Percentiles rank a stretch among this genome's conserved stretches.
These are phyloP conservation scores for Omphaloscelis lunosa DNA, from an alignment of 2,888 invertebrate species.

Conservation along the genomic window DNA sequence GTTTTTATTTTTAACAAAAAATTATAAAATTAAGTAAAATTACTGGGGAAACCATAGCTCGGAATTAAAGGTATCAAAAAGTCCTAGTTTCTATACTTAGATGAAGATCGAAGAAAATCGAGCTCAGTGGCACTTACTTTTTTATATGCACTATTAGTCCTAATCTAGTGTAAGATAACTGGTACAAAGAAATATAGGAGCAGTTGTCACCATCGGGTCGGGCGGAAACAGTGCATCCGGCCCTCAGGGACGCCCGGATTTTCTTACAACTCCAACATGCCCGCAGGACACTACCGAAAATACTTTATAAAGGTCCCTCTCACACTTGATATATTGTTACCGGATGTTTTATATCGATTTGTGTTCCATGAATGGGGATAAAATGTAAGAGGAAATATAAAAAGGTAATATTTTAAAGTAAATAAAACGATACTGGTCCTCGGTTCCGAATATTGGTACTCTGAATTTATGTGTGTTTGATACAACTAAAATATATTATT, in stretches of 20 bases:
- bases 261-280: conserved; percentile 78
- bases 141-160: conserved; percentile 31
- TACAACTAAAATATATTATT: conserved; percentile 58
- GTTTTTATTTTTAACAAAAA: neutral
- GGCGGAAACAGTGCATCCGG: conserved; percentile 82
- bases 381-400: conserved; percentile 70
- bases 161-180: conserved; percentile 58
- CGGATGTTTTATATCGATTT: conserved; percentile 83
- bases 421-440: conserved; percentile 51
- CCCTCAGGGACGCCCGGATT: conserved; percentile 73
- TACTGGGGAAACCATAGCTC: neutral
- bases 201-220: conserved; percentile 73
- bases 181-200: conserved; percentile 65
- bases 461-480: conserved; percentile 50
- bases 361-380: conserved; percentile 72
- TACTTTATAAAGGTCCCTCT: conserved; percentile 79
- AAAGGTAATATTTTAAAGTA: conserved; percentile 64
- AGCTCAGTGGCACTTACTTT: neutral
- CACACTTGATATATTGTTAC: conserved; percentile 81
- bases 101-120: neutral
- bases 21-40: neutral
- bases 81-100: neutral
- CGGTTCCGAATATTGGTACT: conserved; percentile 32
- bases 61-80: neutral
- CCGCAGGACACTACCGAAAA: conserved; percentile 81